Percentiles rank a stretch among this genome's conserved stretches.
Conservation (phyloP, 1,140 invertebrate species). For the Bradynema listronoti region DNA sequence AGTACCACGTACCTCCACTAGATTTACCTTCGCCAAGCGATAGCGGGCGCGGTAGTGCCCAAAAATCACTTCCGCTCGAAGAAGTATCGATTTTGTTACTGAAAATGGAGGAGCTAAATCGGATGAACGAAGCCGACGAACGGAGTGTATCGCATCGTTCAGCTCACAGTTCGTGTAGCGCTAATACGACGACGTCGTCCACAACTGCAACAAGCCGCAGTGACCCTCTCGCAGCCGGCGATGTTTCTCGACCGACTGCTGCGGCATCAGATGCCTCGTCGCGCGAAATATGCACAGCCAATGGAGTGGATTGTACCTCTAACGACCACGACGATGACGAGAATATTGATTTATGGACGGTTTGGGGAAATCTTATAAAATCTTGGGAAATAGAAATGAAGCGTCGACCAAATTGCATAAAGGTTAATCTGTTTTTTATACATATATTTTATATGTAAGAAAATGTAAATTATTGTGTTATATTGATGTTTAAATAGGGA, state of each 20-base stretch:
- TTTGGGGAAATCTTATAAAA: slow-evolving; percentile 56
- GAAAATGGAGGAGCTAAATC: slow-evolving; percentile 57
- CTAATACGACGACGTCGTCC: slow-evolving; percentile 9
- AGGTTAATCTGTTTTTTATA: slow-evolving; percentile 17
- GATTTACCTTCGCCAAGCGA: too few relatives aligned
- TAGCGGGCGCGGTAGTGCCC: slow-evolving; percentile 8
- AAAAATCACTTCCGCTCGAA: slow-evolving; percentile 9
- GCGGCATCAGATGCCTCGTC: neutral
- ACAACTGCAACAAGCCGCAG: neutral
- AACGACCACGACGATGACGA: slow-evolving; percentile 30
- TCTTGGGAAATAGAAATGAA: slow-evolving; percentile 55
- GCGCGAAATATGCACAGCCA: neutral
- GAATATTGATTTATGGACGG: slow-evolving; percentile 51
- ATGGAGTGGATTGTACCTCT: slow-evolving; percentile 13
- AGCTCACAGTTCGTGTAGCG: slow-evolving; percentile 29
- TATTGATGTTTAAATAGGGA: too few relatives aligned
- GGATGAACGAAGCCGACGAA: slow-evolving; percentile 49
- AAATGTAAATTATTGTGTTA: slow-evolving; percentile 22
- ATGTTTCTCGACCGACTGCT: slow-evolving; percentile 3
- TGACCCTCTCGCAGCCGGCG: too few relatives aligned
- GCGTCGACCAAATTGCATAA: slow-evolving; percentile 47
- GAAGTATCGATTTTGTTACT: slow-evolving; percentile 42
- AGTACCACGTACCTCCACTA: too few relatives aligned
- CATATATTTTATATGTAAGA: neutral
- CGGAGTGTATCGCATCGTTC: slow-evolving; percentile 48